Base-by-base conservation (phyloP, 1,140 invertebrate species). In the Heliothis virescens region DNA sequence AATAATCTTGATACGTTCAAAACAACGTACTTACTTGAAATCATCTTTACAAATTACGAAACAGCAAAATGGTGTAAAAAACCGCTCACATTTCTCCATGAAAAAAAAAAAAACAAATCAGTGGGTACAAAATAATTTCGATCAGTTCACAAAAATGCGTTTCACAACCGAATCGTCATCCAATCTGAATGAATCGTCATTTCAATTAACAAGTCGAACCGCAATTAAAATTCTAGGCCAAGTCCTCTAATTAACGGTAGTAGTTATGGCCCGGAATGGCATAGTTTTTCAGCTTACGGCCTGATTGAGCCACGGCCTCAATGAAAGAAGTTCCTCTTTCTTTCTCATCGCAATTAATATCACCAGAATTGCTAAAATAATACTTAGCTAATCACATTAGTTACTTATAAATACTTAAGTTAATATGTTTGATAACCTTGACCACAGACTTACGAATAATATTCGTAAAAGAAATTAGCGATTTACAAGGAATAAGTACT, bases 321-420 rank as follows among this genome's bases (percentile, higher is more conserved):
- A 67, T 13, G 3, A 47, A 48, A 67, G 16, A 52, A 71, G 11
- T 52, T 26, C 18, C 47, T 15, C 21, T 29, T 26, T 29, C 34
- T 41, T 9, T 41, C 5, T 26, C 48, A 7, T 11, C 21, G 7
- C 21, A 71, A 29, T 53, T 53, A 71, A 71, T 69, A 69, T 53
- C 67, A 71, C 67, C 21, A 57, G n/a, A 15, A 57, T 55, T 72
- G n/a, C 18, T 71, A 1, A 21, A 47, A 57, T 57, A 72, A 57
- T 57, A 72, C 69, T 18, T 52, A 72, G 48, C 69, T 34, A 57
- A 72, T 72, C 69, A 72, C 69, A 72, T 72, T 72, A 72, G 53
- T 72, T 57, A 55, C 52, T 57, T 57, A 57, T 16, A 53, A 41
- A 72, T 55, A 72, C 26, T 53, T 71, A 52, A 52, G 18, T 53